Conservation (phyloP, 2,797 vertebrate genomes). For the Dryobates pubescens region DNA sequence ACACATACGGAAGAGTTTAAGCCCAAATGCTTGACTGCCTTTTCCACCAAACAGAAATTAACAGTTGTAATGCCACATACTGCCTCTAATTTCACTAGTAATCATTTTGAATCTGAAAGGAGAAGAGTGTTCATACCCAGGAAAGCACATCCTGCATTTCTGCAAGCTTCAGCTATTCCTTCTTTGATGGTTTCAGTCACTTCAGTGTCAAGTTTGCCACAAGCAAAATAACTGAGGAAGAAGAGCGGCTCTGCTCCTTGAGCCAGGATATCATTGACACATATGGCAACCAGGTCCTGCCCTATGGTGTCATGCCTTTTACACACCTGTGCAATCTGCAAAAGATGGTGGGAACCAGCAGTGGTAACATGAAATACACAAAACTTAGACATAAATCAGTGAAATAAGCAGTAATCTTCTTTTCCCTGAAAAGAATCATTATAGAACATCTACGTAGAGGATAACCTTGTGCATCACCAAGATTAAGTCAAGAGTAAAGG, state of each 20-base stretch:
- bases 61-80: background rate
- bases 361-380: background rate
- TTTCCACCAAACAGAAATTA: background rate
- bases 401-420: background rate
- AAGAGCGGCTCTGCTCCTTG: constrained; percentile 92
- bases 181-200: constrained; percentile 79
- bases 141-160: constrained; percentile 83
- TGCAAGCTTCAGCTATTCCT: constrained; percentile 85
- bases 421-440: background rate
- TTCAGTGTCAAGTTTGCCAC: constrained; percentile 79
- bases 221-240: constrained; percentile 87
- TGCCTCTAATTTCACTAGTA: background rate
- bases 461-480: background rate
- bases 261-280: constrained; percentile 88
- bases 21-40: background rate
- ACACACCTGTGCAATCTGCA: constrained; percentile 84
- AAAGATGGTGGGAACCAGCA: background rate
- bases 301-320: constrained; percentile 80
- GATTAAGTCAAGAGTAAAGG: background rate
- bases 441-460: background rate
- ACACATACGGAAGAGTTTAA: background rate
- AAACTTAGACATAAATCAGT: background rate
- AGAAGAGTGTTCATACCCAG: constrained; percentile 76
- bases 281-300: constrained; percentile 90
- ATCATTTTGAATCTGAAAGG: background rate